Percentiles rank a stretch among this genome's conserved stretches.
These are phyloP conservation scores for Dryobotodes eremita DNA, from an alignment of 2,888 invertebrate genomes.

Conservation along the genomic window DNA sequence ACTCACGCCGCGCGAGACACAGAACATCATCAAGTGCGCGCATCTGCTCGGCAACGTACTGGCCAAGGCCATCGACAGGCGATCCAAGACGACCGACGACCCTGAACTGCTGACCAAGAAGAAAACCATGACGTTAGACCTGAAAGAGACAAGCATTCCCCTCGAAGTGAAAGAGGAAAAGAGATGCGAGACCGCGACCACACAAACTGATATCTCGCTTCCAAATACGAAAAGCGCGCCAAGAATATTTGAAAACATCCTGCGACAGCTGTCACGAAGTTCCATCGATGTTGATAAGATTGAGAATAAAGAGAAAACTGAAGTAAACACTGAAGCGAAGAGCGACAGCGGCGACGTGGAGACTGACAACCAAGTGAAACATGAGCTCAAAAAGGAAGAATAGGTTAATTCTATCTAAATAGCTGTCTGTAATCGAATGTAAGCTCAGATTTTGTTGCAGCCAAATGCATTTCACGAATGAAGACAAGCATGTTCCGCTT, in stretches of 20 bases:
- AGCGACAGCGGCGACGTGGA: conserved; percentile 5
- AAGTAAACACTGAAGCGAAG: conserved; percentile 16
- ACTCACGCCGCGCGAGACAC: conserved; percentile 84
- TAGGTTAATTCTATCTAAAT: neutral
- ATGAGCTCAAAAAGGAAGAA: conserved; percentile 27
- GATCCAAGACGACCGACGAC: conserved; percentile 70
- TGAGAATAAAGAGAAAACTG: conserved; percentile 30
- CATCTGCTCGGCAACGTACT: conserved; percentile 85
- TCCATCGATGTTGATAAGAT: conserved; percentile 79
- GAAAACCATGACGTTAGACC: conserved; percentile 80
- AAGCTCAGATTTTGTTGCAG: no score
- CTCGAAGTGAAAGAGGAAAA: conserved; percentile 76
- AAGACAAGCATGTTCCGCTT: neutral
- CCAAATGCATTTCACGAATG: neutral
- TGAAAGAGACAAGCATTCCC: conserved; percentile 82
- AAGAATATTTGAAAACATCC: conserved; percentile 87
- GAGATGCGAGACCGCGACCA: conserved; percentile 82
- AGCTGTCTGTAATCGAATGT: neutral
- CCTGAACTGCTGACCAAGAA: conserved; percentile 73
- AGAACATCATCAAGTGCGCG: conserved; percentile 86
- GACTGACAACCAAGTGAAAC: neutral
- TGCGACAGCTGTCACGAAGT: conserved; percentile 84
- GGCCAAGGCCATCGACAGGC: conserved; percentile 82
- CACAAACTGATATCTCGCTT: conserved; percentile 87
- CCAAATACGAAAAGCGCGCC: conserved; percentile 89